Percentiles rank a stretch among this genome's conserved stretches.
These are phyloP conservation scores for Anorthoa munda DNA, from an alignment of 2,888 invertebrate species.

Conservation along the genomic window DNA sequence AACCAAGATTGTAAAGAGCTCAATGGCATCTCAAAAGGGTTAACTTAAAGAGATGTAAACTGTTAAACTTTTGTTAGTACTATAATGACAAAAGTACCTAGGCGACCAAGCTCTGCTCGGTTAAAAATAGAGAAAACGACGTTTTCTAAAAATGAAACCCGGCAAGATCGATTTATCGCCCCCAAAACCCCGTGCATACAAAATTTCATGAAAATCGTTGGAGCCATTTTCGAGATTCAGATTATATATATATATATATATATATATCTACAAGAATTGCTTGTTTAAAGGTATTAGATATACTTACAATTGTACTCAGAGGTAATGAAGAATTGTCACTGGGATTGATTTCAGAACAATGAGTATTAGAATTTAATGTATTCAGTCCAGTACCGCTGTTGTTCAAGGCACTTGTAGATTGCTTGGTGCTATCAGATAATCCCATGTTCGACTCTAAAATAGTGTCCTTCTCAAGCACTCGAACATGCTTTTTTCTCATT, in stretches of 20 bases:
- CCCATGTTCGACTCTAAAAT: slow-evolving; percentile 50
- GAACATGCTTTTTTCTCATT: slow-evolving; percentile 70
- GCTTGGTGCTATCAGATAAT: slow-evolving; percentile 43
- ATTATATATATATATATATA: too few relatives aligned
- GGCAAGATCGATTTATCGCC: too few relatives aligned
- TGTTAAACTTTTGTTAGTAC: slow-evolving; percentile 13
- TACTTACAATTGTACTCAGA: slow-evolving; percentile 69
- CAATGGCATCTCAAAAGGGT: background rate
- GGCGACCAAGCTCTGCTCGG: too few relatives aligned
- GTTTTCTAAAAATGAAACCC: too few relatives aligned
- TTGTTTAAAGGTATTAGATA: too few relatives aligned
- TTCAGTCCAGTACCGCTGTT: slow-evolving; percentile 40
- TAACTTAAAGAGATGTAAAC: background rate
- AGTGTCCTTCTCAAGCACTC: slow-evolving; percentile 68
- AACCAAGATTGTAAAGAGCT: background rate
- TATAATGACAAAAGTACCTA: background rate
- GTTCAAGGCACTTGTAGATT: slow-evolving; percentile 33
- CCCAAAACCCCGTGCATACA: too few relatives aligned
- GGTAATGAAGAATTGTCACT: slow-evolving; percentile 60
- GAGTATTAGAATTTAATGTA: slow-evolving; percentile 42
- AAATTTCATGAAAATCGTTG: too few relatives aligned
- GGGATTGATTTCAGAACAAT: slow-evolving; percentile 49
- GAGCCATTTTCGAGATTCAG: too few relatives aligned
- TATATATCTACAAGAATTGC: too few relatives aligned
- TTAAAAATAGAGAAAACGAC: too few relatives aligned